phyloP scores from a whole-genome alignment of 2,888 invertebrate genomes.

The Penaeus monodon region DNA sequence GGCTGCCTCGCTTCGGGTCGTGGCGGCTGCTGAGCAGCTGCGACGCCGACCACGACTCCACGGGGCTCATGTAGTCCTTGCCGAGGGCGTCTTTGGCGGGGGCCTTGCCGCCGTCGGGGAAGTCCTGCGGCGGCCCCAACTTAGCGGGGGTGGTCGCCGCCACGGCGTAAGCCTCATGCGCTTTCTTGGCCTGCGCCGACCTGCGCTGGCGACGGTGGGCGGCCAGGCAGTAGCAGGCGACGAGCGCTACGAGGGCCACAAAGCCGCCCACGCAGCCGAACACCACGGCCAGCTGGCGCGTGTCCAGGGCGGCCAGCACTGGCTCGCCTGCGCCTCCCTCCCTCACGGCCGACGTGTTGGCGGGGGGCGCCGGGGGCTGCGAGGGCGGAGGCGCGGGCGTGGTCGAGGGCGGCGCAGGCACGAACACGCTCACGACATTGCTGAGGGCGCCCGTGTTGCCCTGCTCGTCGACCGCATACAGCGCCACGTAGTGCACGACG shows the following conservation, averaged over 20 bases:
- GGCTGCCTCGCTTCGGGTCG: conserved; percentile 50
- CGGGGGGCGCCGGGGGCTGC: conserved; percentile 29
- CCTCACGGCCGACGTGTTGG: conserved; percentile 67
- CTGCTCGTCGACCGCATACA: conserved; percentile 72
- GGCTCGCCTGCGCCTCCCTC: conserved; percentile 45
- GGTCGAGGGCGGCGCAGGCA: conserved; percentile 74
- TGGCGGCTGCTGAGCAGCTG: conserved; percentile 61
- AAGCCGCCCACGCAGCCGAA: conserved; percentile 59
- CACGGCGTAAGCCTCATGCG: conserved; percentile 50
- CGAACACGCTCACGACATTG: conserved; percentile 74
- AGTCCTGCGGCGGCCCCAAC: conserved; percentile 24
- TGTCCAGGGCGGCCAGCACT: conserved; percentile 41
- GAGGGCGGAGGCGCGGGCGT: conserved; percentile 69
- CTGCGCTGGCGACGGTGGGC: conserved; percentile 58
- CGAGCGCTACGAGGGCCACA: conserved; percentile 41
- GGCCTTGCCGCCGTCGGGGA: conserved; percentile 50
- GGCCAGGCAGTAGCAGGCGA: conserved; percentile 58
- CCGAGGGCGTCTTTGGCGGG: conserved; percentile 53
- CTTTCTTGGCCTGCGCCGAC: conserved; percentile 53
- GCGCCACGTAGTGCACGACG: conserved; percentile 73
- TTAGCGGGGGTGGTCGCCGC: conserved; percentile 53
- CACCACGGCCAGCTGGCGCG: conserved; percentile 60
- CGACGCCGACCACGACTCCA: conserved; percentile 65
- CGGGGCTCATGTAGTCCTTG: conserved; percentile 64
- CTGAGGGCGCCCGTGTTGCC: conserved; percentile 71